These are phyloP conservation scores for Prunella fulvescens DNA, from an alignment of 2,113 vertebrate genomes.

Conservation along the genomic window DNA sequence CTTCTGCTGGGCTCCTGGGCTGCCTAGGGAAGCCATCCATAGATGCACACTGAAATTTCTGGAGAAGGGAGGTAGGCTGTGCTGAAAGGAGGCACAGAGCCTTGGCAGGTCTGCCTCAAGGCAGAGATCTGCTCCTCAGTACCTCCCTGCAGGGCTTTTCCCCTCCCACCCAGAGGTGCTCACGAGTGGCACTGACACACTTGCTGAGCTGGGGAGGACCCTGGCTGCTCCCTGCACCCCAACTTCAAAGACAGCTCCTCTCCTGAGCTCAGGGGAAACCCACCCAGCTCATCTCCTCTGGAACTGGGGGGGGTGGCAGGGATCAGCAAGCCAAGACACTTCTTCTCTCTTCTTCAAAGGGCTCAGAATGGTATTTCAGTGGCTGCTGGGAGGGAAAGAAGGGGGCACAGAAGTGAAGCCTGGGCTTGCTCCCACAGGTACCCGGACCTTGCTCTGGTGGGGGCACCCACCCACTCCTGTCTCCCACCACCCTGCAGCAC, in stretches of 20 bases:
- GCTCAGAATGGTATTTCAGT: not conserved
- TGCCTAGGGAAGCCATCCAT: not conserved
- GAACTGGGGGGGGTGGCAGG: not conserved
- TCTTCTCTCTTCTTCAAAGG: slow-evolving; percentile 16
- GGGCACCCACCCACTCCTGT: not conserved
- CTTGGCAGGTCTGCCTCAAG: not conserved
- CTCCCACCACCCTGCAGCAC: not conserved
- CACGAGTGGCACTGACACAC: not conserved
- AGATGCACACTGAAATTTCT: not conserved
- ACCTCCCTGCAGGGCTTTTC: not conserved
- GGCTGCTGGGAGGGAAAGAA: not conserved
- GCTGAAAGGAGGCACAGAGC: not conserved
- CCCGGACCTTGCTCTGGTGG: not conserved
- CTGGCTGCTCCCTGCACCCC: not conserved
- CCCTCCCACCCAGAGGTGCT: not conserved
- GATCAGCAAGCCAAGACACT: not conserved
- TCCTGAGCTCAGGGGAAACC: not conserved
- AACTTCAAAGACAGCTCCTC: not conserved
- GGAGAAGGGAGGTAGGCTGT: not conserved
- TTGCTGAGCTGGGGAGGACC: not conserved
- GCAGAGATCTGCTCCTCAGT: not conserved
- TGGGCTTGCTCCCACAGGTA: not conserved
- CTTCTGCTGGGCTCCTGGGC: not conserved
- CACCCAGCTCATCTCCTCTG: not conserved
- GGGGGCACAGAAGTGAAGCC: not conserved